Base-by-base conservation (phyloP, 2,797 vertebrate species). In the Lindbergichthys nudifrons region DNA sequence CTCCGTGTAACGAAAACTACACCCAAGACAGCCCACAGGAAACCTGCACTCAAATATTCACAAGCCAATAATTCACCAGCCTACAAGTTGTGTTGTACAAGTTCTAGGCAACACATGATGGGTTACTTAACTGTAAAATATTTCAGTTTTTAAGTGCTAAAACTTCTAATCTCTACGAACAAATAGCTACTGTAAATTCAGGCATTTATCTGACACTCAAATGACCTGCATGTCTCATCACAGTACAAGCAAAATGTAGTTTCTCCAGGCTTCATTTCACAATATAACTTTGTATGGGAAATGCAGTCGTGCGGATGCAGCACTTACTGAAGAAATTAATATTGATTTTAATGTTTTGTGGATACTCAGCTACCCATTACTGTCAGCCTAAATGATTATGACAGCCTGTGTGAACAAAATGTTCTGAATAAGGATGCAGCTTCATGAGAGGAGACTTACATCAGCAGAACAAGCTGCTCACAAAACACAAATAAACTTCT, bases 401-500 rank as follows among this genome's bases (percentile, higher is more conserved):
- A 21, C 36, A 50, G 53, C 36, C 6, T 2, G 48, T 13, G 16
- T n/a, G 13, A 61, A 51, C n/a, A 48, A 12, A 1, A 0, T 30
- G 63, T 69, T 26, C 3, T 47, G 1, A 56, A 58, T 12, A 61
- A 42, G 18, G 5, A 74, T 0, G 26, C 43, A 42, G 61, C 48
- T 19, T 51, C 16, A 41, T 42, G 26, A 26, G 4, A 26, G 26
- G 26, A 1, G n/a, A 19, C 14, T 82, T 53, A 73, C n/a, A 79
- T 65, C 58, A 66, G 70, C 66, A 77, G 72, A 87, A 80, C 72
- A n/a, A 81, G 73, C 60, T 48, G 23, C 52, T 18, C 41, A 30
- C n/a, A 75, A 75, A 84, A 79, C 67, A 79, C 53, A 48, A 53
- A 54, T 56, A 39, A 1, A 90, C 89, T 91, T 90, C 92, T 84